A percentile compares a stretch with the other conserved stretches of the same genome.
Evolutionary conservation across 2,797 vertebrate genomes (phyloP).

Genomic region (Gastrophryne carolinensis): DNA sequence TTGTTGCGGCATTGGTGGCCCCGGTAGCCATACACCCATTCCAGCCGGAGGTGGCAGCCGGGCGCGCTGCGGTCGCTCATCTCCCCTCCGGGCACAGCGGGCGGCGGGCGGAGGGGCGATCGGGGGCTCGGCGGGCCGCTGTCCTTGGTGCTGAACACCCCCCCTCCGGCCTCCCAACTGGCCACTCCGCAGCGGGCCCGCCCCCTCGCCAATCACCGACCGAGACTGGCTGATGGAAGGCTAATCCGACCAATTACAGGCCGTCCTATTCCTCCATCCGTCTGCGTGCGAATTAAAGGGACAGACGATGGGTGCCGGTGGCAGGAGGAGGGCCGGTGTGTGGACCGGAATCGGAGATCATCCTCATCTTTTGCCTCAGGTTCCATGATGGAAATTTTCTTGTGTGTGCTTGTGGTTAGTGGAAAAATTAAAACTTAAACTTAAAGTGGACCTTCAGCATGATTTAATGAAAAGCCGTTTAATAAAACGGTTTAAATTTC

Average conservation of each 20-base stretch:
- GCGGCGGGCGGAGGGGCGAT: neutral
- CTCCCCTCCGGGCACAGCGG: constrained; percentile 56
- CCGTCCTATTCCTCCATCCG: too few relatives aligned
- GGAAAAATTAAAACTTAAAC: too few relatives aligned
- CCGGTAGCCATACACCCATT: constrained; percentile 98
- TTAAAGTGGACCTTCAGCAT: too few relatives aligned
- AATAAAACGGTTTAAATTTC: too few relatives aligned
- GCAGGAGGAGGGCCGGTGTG: too few relatives aligned
- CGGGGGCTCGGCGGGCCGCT: neutral
- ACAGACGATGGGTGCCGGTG: too few relatives aligned
- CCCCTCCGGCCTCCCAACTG: constrained; percentile 1
- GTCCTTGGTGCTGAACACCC: constrained; percentile 35
- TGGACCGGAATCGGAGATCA: too few relatives aligned
- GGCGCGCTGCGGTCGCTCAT: constrained; percentile 98
- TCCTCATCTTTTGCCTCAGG: too few relatives aligned
- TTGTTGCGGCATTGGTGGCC: constrained; percentile 99
- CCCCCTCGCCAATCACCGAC: neutral
- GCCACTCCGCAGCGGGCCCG: neutral
- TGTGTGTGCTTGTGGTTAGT: too few relatives aligned
- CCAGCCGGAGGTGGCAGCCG: constrained; percentile 94
- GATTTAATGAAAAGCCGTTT: too few relatives aligned
- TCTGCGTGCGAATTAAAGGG: neutral
- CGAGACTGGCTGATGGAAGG: neutral
- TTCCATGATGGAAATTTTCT: too few relatives aligned
- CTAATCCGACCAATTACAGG: neutral